Base-by-base conservation (phyloP, 2,797 vertebrate genomes). In the Spinibarbus caldwelli region DNA sequence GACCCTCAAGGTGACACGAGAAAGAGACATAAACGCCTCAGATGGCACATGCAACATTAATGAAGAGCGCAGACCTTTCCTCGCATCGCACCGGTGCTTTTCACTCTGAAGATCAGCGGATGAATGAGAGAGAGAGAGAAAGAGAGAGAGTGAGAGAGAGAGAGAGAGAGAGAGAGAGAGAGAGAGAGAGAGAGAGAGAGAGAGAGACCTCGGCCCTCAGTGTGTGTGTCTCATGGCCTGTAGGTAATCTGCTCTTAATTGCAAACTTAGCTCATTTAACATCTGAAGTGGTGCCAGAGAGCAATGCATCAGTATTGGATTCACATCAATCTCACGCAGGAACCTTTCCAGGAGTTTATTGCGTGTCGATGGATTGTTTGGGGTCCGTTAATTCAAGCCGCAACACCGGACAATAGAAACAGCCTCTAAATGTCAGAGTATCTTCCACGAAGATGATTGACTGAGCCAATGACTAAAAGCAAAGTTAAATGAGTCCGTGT, bases 231-330 rank as follows among this genome's bases (percentile, higher is more conserved):
- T 57, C 52, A 57, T 57, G 52, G 52, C 21, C 52, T 57, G 52
- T 2, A 62, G n/a, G 66, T 84, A 59, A 87, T 82, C 31, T 29
- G 59, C 72, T 49, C 57, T 75, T 52, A 87, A 82, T 75, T 78
- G 62, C 68, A 79, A 64, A 87, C 79, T 80, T 47, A 84, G 72
- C 52, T 68, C 43, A 38, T 34, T 87, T 72, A 81, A 77, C 78
- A 76, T 68, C 19, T 45, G 78, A 84, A 89, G 82, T 62, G 23
- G 64, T 29, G 54, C 62, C 78, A 54, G 67, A 89, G 49, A 52
- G 64, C 85, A 49, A 88, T 88, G 86, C 66, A 90, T 90, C 81
- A 83, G 72, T 82, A 89, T 87, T 87, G 89, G 86, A 88, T 87
- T 88, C 87, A 81, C 86, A 90, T 90, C 89, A 86, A 89, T 90